A percentile compares a stretch with the other conserved stretches of the same genome.
Evolutionary conservation across 2,888 invertebrate genomes (phyloP).

Genomic region (Amphipyra tragopoginis): DNA sequence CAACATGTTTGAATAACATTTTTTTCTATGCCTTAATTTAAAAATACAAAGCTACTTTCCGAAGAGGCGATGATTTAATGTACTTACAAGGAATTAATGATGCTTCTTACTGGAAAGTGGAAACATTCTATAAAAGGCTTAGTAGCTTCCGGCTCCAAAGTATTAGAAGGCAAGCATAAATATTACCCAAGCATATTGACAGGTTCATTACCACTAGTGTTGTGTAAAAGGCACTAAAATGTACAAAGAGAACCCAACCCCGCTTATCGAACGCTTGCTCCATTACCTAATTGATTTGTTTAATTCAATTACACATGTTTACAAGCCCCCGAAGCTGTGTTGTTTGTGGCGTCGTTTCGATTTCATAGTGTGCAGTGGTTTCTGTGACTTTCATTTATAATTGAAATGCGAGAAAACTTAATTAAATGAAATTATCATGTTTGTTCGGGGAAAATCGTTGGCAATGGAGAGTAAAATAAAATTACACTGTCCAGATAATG

Average conservation of each 20-base stretch:
- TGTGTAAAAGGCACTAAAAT: conserved; percentile 30
- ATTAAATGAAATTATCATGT: neutral
- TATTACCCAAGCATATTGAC: conserved; percentile 45
- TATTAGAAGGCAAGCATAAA: conserved; percentile 30
- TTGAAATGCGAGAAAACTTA: neutral
- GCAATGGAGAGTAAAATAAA: neutral
- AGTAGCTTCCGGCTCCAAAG: conserved; percentile 4
- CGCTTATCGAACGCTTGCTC: conserved; percentile 33
- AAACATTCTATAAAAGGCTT: neutral
- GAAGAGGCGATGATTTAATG: conserved; percentile 9
- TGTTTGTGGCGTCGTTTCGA: conserved; percentile 3
- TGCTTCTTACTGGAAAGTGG: conserved; percentile 10
- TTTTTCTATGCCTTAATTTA: conserved; percentile 12
- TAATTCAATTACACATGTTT: conserved; percentile 43
- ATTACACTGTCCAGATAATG: neutral
- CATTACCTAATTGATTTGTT: conserved; percentile 47
- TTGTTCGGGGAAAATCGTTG: neutral
- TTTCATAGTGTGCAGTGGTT: conserved; percentile 23
- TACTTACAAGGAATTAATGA: conserved; percentile 25
- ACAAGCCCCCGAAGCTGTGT: conserved; percentile 46
- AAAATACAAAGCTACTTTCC: conserved; percentile 19
- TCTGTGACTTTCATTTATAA: conserved; percentile 19
- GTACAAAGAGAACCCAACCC: conserved; percentile 34
- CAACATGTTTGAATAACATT: conserved; percentile 44
- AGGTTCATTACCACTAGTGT: conserved; percentile 23